Base-by-base conservation (phyloP, 2,888 invertebrate species). In the Tipula vernalis region DNA sequence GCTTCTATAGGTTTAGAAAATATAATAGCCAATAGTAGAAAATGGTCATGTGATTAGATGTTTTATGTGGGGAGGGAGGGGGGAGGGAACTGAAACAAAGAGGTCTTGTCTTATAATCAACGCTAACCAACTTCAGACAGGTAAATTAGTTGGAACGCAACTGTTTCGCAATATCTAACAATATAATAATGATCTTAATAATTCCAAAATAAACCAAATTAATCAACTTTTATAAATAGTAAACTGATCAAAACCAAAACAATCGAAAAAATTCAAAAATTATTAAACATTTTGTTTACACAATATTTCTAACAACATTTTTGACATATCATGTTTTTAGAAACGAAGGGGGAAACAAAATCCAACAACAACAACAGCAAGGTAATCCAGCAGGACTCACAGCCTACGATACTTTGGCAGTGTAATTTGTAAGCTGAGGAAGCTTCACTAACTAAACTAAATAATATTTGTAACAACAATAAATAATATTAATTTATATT, bases 401-500 rank as follows among this genome's bases (percentile, higher is more conserved):
- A 96, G 96, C 97, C 96, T 97, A 97, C 96, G 97, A 97, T 97
- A 97, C 97, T 96, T 96, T 97, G 97, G 97, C 97, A 97, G 97
- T 97, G 96, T 97, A 97, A 97, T 94, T 94, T 97, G 95, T 97
- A 96, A 95, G 85, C 41, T 28, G 28, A 18, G 44, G 41, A 39
- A n/a, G 39, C 41, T 36, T 39, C 15, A 84, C 84, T 39, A 84
- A 84, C 15, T 39, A 84, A 84, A 84, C 84, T 39, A 84, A 36
- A 84, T 41, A 39, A 41, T 84, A 39, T 84, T 84, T 84, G 84
- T 84, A 84, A 71, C 28, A 71, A 71, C 71, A 71, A 71, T 71
- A 71, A 71, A 28, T 71, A 71, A 71, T 71, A 71, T 71, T 71
- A 71, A 71, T 71, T 71, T 18, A 71, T 28, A 51, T n/a, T 51